Percentiles rank a stretch among this genome's conserved stretches.
These are phyloP conservation scores for Hyaena hyaena DNA, from an alignment of 2,113 vertebrate genomes.

Conservation along the genomic window DNA sequence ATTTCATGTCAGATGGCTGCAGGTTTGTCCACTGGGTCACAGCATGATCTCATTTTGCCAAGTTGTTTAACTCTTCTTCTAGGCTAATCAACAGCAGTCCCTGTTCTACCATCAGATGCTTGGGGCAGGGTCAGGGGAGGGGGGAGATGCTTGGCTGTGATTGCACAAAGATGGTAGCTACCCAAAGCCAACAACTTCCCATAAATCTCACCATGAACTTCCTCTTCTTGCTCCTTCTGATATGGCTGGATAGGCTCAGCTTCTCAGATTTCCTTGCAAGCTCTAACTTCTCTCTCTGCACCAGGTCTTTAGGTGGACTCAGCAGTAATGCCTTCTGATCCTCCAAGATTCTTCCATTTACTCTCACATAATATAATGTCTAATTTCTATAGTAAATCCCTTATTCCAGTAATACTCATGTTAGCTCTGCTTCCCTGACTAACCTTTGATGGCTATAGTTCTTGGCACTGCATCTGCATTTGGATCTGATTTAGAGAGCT, in stretches of 20 bases:
- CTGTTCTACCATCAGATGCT: not conserved
- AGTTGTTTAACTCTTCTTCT: not conserved
- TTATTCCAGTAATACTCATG: not conserved
- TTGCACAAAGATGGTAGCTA: not conserved
- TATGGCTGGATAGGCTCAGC: not conserved
- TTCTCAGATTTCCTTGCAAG: not conserved
- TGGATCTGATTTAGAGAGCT: not conserved
- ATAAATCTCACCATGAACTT: not conserved
- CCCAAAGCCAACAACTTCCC: not conserved
- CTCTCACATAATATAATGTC: not conserved
- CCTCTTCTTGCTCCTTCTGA: not conserved
- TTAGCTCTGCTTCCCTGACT: not conserved
- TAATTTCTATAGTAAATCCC: not conserved
- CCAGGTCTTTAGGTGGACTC: not conserved
- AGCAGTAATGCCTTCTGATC: not conserved
- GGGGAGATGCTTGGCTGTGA: not conserved
- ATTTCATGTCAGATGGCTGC: not conserved
- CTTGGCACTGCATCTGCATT: not conserved
- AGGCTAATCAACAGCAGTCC: not conserved
- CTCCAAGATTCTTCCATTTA: not conserved
- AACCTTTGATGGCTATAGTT: not conserved
- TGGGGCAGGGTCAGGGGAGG: accelerated
- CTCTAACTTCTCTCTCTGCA: not conserved
- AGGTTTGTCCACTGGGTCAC: not conserved
- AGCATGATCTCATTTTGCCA: not conserved